Evolutionary conservation across 2,797 vertebrate genomes (phyloP), one percentile per base, ranked within the genome.

Genomic region (Taeniopygia guttata): DNA sequence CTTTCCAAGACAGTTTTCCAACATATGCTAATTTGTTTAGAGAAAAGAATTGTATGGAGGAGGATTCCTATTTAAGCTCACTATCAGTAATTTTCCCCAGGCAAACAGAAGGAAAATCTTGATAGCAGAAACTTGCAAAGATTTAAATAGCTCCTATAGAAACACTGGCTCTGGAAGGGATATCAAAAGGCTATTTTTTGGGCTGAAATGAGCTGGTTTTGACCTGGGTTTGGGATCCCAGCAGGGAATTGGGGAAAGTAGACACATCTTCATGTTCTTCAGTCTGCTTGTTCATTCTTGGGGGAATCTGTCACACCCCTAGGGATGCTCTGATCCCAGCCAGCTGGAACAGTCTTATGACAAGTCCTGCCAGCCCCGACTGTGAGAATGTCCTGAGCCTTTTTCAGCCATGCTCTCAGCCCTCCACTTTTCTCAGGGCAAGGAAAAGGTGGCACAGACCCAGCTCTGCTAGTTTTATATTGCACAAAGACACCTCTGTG

Each of bases 311-410:
- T 96, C 93, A 95, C 95, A 96, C 79, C 94, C 95, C 89, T 94
- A 82, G 95, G 95, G 95, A 96, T 94, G 89, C 87, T 95, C 91
- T 94, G 87, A 94, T 93, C 84, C 85, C 29, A 13, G 95, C 96
- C 94, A 96, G 93, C 94, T 97, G 92, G 92, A 97, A 95, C 92
- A 88, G 45, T 55, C 94, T 93, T 89, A 69, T 22, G 0, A 91
- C 5, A 0, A 94, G 85, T 73, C 67, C 89, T 96, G 94, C 95
- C 95, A 96, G 91, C 91, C 82, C 91, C 0, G 55, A 93, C 95
- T 96, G 95, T 95, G 95, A 96, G 96, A 97, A 96, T 92, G 91
- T 96, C 95, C 93, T 93, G 87, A 96, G 95, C 85, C 95, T 96
- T 96, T 96, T 96, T 96, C 95, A 95, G 94, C 94, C 91, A 54